Conservation (phyloP, 2,888 invertebrate genomes). For the Opisthograptis luteolata region DNA sequence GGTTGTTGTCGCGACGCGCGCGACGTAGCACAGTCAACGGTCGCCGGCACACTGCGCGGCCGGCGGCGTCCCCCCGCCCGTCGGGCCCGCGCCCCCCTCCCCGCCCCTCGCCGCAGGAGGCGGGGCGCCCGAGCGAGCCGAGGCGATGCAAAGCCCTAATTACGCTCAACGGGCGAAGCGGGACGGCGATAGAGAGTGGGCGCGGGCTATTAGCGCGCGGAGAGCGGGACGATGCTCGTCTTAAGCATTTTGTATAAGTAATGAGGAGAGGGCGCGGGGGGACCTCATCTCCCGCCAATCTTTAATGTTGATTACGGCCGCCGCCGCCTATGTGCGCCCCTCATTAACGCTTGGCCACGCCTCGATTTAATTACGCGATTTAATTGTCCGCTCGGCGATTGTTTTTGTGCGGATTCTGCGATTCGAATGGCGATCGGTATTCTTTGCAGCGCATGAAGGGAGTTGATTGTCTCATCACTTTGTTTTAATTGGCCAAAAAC, state of each 20-base stretch:
- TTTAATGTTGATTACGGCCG: constrained; percentile 83
- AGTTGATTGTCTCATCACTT: constrained; percentile 53
- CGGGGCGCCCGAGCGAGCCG: constrained; percentile 73
- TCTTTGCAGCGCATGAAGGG: constrained; percentile 43
- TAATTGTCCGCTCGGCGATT: constrained; percentile 66
- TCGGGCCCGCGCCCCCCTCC: constrained; percentile 51
- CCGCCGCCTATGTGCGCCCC: constrained; percentile 80
- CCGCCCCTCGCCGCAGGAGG: constrained; percentile 53
- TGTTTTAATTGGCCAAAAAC: constrained; percentile 51
- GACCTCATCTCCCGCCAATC: constrained; percentile 83
- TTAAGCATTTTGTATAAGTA: constrained; percentile 86
- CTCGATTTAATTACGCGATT: constrained; percentile 79
- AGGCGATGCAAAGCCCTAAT: constrained; percentile 82
- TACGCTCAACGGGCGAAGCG: constrained; percentile 79
- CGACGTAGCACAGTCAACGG: constrained; percentile 77
- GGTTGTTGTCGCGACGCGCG: constrained; percentile 66
- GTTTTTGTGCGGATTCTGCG: constrained; percentile 61
- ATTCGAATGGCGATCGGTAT: constrained; percentile 48
- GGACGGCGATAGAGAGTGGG: constrained; percentile 82
- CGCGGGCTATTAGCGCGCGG: constrained; percentile 87
- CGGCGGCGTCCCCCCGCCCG: constrained; percentile 59
- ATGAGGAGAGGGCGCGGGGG: constrained; percentile 83
- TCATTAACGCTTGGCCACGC: constrained; percentile 82
- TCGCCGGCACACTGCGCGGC: constrained; percentile 83
- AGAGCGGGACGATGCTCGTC: constrained; percentile 85